A percentile compares a stretch with the other conserved stretches of the same genome.
These are phyloP conservation scores for Perithous albicinctus DNA, from an alignment of 2,888 invertebrate genomes.

Conservation along the genomic window DNA sequence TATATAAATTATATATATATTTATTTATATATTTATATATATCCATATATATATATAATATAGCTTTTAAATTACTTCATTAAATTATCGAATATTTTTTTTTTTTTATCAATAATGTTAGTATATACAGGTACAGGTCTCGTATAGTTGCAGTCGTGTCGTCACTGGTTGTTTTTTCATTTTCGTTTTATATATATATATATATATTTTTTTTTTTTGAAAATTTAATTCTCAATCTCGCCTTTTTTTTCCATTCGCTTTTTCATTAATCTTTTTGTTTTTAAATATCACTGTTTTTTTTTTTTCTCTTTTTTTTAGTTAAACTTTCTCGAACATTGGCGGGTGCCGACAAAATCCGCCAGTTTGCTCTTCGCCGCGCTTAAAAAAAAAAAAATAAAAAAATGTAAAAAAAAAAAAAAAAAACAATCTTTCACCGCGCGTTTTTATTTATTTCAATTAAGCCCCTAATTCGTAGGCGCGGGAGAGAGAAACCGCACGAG, in stretches of 20 bases:
- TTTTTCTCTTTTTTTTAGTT: conserved; percentile 6
- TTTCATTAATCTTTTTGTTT: conserved; percentile 5
- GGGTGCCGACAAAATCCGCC: conserved; percentile 84
- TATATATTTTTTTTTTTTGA: conserved; percentile 35
- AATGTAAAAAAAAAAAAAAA: conserved; percentile 40
- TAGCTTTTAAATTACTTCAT: conserved; percentile 68
- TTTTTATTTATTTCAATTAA: conserved; percentile 47
- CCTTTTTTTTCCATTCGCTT: conserved; percentile 4
- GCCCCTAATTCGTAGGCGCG: conserved; percentile 61
- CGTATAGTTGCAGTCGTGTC: conserved; percentile 85
- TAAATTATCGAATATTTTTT: conserved; percentile 78
- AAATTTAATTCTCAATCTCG: conserved; percentile 41
- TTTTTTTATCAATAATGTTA: conserved; percentile 80
- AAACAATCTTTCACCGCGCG: conserved; percentile 36
- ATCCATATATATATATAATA: conserved; percentile 52
- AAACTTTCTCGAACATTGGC: conserved; percentile 74
- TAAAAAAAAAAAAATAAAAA: conserved; percentile 41
- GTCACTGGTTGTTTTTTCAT: conserved; percentile 81
- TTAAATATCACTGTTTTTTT: conserved; percentile 10
- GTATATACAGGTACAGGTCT: conserved; percentile 85
- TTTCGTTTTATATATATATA: too few species aligned
- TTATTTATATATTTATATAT: conserved; percentile 54
- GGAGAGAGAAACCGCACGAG: conserved; percentile 62
- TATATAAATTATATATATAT: conserved; percentile 64
- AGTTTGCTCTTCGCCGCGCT: conserved; percentile 69